Evolutionary conservation across 2,888 invertebrate species (phyloP), one percentile per base, ranked within the genome.

Genomic region (Scaptodrosophila latifasciaeformis): DNA sequence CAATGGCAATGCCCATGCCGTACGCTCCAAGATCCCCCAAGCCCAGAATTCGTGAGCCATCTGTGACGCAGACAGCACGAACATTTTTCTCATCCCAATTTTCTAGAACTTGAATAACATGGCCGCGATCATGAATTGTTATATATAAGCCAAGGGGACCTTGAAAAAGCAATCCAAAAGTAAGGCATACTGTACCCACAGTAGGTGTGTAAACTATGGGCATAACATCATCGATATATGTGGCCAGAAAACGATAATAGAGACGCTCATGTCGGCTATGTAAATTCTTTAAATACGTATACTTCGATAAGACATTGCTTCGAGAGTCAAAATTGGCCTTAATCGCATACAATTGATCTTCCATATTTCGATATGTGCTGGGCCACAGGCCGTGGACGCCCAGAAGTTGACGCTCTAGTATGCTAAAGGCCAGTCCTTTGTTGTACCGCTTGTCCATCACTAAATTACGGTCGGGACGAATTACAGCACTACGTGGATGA

Each of bases 191-290:
- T 60, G 92, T 88, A 4, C 98, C 98, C 13, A 99, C 98, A 0
- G 96, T 96, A 0, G 99, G 98, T 0, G 99, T 99, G 87, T 99
- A 99, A 15, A 99, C 95, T 49, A 98, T 90, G 0, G 98, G 99
- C 94, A 99, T 94, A 89, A 96, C 91, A 48, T 93, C 90, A 27
- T 93, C 90, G 4, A 96, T 93, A 83, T 97, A 90, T 67, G 95
- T 93, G 17, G 90, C 89, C 30, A 97, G 86, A 44, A 97, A 91
- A 6, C 93, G 91, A 86, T 94, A 99, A 88, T 97, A 99, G 17
- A 99, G 89, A 69, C 93, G 92, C 86, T 99, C 97, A 84, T 99
- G 97, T 64, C 96, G 91, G 80, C 96, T 96, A 91, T 63, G 44
- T 35, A 71, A 30, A 1, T 92, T 91, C 87, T 93, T 93, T 34